phyloP scores from a whole-genome alignment of 2,888 invertebrate species.

The Drosophila neonasuta region DNA sequence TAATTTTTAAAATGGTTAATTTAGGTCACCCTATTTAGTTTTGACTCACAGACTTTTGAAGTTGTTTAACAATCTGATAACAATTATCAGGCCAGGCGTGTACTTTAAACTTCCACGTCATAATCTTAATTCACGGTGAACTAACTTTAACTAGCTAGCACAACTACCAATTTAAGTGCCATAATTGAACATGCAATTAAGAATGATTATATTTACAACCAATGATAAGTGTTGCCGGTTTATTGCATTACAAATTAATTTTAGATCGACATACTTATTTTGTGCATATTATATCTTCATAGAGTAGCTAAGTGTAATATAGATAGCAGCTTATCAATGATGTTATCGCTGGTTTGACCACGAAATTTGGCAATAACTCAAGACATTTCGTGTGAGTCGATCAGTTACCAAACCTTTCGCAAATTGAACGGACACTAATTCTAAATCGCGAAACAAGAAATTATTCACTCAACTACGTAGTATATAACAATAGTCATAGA shows the following conservation, averaged over 20 bases:
- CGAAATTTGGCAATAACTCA: slow-evolving; percentile 25
- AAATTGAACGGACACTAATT: slow-evolving; percentile 21
- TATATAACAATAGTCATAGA: not conserved
- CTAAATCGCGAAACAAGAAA: not conserved
- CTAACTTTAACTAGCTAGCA: slow-evolving; percentile 10
- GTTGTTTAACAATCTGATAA: slow-evolving; percentile 22
- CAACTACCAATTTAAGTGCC: not conserved
- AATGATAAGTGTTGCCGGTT: slow-evolving; percentile 12
- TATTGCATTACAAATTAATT: slow-evolving; percentile 9
- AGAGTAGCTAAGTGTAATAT: slow-evolving; percentile 3
- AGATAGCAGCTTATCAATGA: slow-evolving; percentile 59
- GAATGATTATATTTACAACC: slow-evolving; percentile 24
- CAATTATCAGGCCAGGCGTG: slow-evolving; percentile 13
- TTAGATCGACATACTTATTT: not conserved
- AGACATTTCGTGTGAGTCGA: slow-evolving; percentile 20
- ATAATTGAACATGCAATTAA: slow-evolving; percentile 29
- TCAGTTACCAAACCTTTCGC: slow-evolving; percentile 28
- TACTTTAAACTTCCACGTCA: slow-evolving; percentile 63
- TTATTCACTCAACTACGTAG: not conserved
- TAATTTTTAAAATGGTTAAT: too few relatives aligned
- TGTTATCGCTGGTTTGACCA: slow-evolving; percentile 40
- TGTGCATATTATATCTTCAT: not conserved
- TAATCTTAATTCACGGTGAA: slow-evolving; percentile 21
- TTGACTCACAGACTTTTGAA: slow-evolving; percentile 1
- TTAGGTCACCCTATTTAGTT: not conserved